A percentile compares a stretch with the other conserved stretches of the same genome.
phyloP scores from a whole-genome alignment of 2,113 vertebrate genomes.

The Oceanodroma tethys region DNA sequence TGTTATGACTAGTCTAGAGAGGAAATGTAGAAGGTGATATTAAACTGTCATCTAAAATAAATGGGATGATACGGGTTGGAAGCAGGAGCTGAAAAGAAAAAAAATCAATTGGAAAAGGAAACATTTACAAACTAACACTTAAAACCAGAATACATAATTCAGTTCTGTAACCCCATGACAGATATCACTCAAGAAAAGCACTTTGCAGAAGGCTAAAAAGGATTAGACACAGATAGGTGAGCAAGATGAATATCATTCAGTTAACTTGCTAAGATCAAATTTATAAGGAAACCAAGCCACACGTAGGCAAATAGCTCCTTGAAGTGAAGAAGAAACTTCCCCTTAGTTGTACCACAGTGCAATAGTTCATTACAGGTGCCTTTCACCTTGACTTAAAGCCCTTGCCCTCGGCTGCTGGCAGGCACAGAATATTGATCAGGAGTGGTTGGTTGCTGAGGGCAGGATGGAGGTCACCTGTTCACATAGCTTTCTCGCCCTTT shows the following conservation, averaged over 20 bases:
- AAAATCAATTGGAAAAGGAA: not conserved
- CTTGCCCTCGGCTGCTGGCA: not conserved
- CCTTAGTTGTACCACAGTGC: not conserved
- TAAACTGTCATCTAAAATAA: constrained; percentile 39
- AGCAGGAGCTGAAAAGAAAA: not conserved
- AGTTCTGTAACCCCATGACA: not conserved
- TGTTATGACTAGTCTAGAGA: constrained; percentile 12
- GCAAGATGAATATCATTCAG: not conserved
- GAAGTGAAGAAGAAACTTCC: not conserved
- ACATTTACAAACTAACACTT: constrained; percentile 22
- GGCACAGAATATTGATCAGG: not conserved
- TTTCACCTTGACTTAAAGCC: not conserved
- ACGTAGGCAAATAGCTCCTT: not conserved
- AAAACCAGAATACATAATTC: not conserved
- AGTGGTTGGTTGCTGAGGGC: not conserved
- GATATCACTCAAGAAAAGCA: not conserved
- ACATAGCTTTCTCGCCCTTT: not conserved
- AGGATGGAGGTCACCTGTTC: not conserved
- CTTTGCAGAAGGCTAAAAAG: not conserved
- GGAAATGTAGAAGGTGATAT: constrained; percentile 2
- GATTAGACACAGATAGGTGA: not conserved
- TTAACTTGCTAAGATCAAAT: not conserved
- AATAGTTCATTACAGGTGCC: not conserved
- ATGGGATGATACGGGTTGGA: not conserved
- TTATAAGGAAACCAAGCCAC: not conserved